Base-by-base conservation (phyloP, 2,113 vertebrate species). In the Colius striatus region DNA sequence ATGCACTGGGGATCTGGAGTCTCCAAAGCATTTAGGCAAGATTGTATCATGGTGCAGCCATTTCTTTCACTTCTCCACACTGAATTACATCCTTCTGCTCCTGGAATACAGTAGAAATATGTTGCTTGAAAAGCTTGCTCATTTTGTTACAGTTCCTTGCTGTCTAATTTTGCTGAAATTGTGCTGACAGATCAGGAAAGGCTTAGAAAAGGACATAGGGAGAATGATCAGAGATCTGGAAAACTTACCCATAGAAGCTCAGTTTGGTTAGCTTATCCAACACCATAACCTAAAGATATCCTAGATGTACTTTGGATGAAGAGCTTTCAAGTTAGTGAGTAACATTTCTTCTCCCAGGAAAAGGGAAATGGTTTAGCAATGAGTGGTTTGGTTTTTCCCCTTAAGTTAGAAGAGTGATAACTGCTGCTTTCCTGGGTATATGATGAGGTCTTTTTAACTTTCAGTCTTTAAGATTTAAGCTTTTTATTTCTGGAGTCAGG, bases 21-120 rank as follows among this genome's bases (percentile, higher is more conserved):
- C 95, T 95, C 94, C 75, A 45, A 76, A 84, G 90, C 75, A 4
- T 92, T 93, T 92, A 90, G 65, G 73, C 34, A 45, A 78, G 76
- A 82, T 48, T 84, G 29, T 89, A 8, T 79, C 3, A 0, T 45
- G 55, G 32, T 77, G 55, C 65, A 86, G 60, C 67, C 76, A 50
- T 93, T 93, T 94, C 87, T 88, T 93, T 86, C 72, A 60, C 48
- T 83, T 84, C 41, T 85, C 72, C 36, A 19, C 51, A 7, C 89
- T 83, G 81, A 78, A n/a, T 88, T 48, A 27, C 9, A 4, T 57
- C 51, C 45, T 92, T 30, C 54, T 62, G 4, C 60, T 80, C 72
- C 45, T 84, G 55, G 92, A 95, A 50, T 51, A 30, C 0, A 2
- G 63, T 15, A 72, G 74, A 79, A 94, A 70, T 75, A 29, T 25